Conservation (phyloP, 2,113 vertebrate genomes). For the Haemorhous mexicanus region DNA sequence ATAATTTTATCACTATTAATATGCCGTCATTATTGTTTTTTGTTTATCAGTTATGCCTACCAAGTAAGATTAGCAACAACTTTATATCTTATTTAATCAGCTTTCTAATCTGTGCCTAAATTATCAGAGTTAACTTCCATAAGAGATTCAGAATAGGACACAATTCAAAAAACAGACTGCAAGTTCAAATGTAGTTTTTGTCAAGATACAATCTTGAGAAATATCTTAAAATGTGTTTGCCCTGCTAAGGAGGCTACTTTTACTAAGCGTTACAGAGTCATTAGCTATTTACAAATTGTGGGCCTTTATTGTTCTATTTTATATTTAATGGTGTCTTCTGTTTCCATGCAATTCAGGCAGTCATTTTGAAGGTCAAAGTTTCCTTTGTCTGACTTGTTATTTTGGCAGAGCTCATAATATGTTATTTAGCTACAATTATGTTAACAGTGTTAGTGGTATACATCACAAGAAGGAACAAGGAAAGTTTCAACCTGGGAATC, state of each 20-base stretch:
- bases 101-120: not conserved
- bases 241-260: not conserved
- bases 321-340: not conserved
- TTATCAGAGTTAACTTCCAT: not conserved
- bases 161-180: not conserved
- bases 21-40: not conserved
- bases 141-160: not conserved
- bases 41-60: not conserved
- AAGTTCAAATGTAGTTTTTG: not conserved
- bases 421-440: not conserved
- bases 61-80: not conserved
- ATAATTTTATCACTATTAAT: not conserved
- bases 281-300: not conserved
- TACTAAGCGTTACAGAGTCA: not conserved
- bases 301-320: not conserved
- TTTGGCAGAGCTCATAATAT: not conserved
- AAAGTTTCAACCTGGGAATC: not conserved
- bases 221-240: not conserved
- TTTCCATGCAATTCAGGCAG: not conserved
- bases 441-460: not conserved
- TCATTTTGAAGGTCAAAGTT: not conserved
- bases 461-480: not conserved
- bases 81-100: not conserved
- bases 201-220: not conserved
- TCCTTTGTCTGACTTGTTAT: not conserved